Conservation (phyloP, 2,888 invertebrate species). For the Liposcelis brunnea region DNA sequence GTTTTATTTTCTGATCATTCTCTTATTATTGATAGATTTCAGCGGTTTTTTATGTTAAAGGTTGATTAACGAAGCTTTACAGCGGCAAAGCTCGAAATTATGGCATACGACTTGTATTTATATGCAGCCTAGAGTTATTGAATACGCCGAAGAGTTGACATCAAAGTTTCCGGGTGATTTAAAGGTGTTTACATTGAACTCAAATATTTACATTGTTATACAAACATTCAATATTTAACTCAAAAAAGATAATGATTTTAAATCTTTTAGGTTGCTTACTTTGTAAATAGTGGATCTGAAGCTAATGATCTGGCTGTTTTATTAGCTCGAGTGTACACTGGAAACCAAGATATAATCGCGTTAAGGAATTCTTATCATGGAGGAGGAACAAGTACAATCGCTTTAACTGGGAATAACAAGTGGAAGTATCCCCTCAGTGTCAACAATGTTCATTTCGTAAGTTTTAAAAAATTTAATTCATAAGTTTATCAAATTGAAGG, state of each 20-base stretch:
- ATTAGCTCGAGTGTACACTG: slow-evolving; percentile 72
- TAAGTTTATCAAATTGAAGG: too few relatives aligned
- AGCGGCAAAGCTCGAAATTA: slow-evolving; percentile 51
- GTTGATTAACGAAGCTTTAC: slow-evolving; percentile 62
- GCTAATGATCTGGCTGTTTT: slow-evolving; percentile 89
- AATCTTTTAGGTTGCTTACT: slow-evolving; percentile 58
- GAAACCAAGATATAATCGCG: slow-evolving; percentile 67
- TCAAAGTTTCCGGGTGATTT: slow-evolving; percentile 69
- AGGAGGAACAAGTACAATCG: slow-evolving; percentile 68
- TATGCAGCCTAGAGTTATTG: slow-evolving; percentile 73
- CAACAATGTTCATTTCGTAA: slow-evolving; percentile 55
- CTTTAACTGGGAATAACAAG: slow-evolving; percentile 55
- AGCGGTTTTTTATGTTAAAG: too few relatives aligned
- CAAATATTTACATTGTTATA: not conserved
- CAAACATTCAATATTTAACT: not conserved
- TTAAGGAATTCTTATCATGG: slow-evolving; percentile 88
- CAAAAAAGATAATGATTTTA: not conserved
- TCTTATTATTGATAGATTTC: too few relatives aligned
- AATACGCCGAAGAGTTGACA: slow-evolving; percentile 70
- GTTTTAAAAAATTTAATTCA: too few relatives aligned
- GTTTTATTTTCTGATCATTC: too few relatives aligned
- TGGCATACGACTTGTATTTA: slow-evolving; percentile 93
- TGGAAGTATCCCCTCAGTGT: slow-evolving; percentile 63
- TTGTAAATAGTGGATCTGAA: slow-evolving; percentile 94
- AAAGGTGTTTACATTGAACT: slow-evolving; percentile 44